Evolutionary conservation across 2,888 invertebrate species (phyloP), one percentile per base, ranked within the genome.

Genomic region (Apotomis capreana): DNA sequence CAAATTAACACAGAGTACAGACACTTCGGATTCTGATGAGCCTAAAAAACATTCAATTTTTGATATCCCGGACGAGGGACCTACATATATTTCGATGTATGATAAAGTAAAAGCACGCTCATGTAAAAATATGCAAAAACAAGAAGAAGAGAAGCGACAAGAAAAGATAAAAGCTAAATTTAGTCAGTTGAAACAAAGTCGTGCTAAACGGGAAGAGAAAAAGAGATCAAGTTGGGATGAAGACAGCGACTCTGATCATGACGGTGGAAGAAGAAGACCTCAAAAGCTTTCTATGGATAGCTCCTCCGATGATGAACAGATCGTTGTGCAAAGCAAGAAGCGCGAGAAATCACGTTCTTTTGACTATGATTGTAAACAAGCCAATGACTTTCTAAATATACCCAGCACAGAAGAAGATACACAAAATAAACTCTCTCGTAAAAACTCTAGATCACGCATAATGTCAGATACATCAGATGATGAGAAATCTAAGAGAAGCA

Each of bases 1-100:
- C 54, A 93, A 90, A 79, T 87, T 84, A 64, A 76, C 85, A 10
- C 94, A 95, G 70, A 95, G 95, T 79, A 95, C 95, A 13, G 95
- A 95, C 65, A 95, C 93, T 75, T 95, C 96, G 3, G 97, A 97
- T 87, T 96, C 96, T 6, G 97, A 97, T 83, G 96, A 96, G 86
- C 96, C 96, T 64, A 97, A 97, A 87, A 97, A 97, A 86, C 97
- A 97, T 92, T 98, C 97, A 69, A 97, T 98, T 82, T 98, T 98
- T 87, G 97, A 97, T 84, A 97, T 98, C 72, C 95, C 97, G 59
- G 96, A 97, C 83, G 97, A 97, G 82, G 97, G 96, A 74, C 98
- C 98, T 0, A 96, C 96, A 9, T 98, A 98, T 84, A 97, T 98
- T 74, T 98, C 98, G 9, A 99, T 99, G 99, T 99, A 99, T 87